Evolutionary conservation across 2,113 vertebrate species (phyloP), one percentile per base, ranked within the genome.

Genomic region (Salvelinus alpinus): DNA sequence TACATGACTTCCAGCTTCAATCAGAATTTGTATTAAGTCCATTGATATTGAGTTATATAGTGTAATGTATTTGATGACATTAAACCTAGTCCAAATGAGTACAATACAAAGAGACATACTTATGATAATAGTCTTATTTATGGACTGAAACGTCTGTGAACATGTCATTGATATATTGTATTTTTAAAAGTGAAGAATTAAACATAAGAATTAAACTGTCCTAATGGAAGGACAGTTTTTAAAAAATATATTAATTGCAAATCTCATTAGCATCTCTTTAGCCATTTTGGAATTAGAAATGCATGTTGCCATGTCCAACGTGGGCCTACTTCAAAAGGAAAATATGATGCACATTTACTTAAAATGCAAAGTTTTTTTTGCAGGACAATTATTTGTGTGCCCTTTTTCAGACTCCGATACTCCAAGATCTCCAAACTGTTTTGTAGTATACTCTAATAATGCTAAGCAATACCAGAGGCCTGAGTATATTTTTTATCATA

Each of bases 151-250:
- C 3, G 25, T 66, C 4, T 68, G 29, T 34, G 31, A 18, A 29
- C 13, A 27, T 27, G 14, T 65, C 0, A 68, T 68, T 62, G 5
- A 68, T 68, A 34, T 31, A 34, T 68, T 68, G 31, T 16, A 68
- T 38, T 68, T 68, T 68, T 38, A 34, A 68, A 68, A 67, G 14
- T 65, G 65, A 67, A 31, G 29, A 34, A n/a, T 29, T 31, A 38
- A 18, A 29, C 3, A 64, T 64, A 9, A n/a, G n/a, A n/a, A n/a
- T n/a, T n/a, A n/a, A n/a, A n/a, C n/a, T n/a, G n/a, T n/a, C n/a
- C n/a, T 54, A 54, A 4, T 54, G 14, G 48, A 54, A 18, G 4
- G 48, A 44, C 38, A 18, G 59, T n/a, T 60, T 14, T 57, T 22
- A 0, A 2, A 5, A 31, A 1, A 31, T 62, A 22, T 62, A 54